Base-by-base conservation (phyloP, 2,797 vertebrate genomes). In the Tolypeutes matacus region DNA sequence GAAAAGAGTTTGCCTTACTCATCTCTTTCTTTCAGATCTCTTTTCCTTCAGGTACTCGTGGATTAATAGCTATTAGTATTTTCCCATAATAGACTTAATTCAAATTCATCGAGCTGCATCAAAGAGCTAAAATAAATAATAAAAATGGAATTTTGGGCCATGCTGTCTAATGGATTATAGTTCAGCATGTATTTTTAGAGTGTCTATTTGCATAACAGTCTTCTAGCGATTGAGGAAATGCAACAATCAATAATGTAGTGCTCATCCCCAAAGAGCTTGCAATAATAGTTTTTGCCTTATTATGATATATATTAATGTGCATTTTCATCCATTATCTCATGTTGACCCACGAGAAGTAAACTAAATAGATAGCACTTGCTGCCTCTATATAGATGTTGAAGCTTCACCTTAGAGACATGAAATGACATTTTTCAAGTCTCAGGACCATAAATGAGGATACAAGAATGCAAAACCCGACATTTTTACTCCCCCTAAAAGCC, bases 231-330 rank as follows among this genome's bases (percentile, higher is more conserved):
- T 78, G 62, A 93, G 15, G 17, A 94, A 94, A 75, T 83, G 21
- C 51, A 42, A 83, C 78, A 62, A 89, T 92, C 93, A 96, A 86
- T 93, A 88, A 90, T 92, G 53, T 18, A 88, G 9, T 60, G 6
- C 39, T 67, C n/a, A 87, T 73, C 3, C 17, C 90, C 13, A 23
- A n/a, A 90, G 23, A 56, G 46, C 51, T 95, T 53, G 10, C 46
- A 18, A 25, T 65, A 17, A 4, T 64, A 65, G 23, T n/a, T 49
- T 39, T 70, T 75, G n/a, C 15, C 67, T 80, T 39, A 69, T 60
- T 58, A 51, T 34, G 64, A 51, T 88, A 3, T 58, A 8, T 72
- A 78, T 78, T 82, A 65, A 65, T 60, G 23, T 46, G 0, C 7
- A 42, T n/a, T 8, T 90, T 46, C 4, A 27, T 82, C 64, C 69